Conservation (phyloP, 37 sponge, comb jelly and placozoan genomes). For the Mnemiopsis leidyi region DNA sequence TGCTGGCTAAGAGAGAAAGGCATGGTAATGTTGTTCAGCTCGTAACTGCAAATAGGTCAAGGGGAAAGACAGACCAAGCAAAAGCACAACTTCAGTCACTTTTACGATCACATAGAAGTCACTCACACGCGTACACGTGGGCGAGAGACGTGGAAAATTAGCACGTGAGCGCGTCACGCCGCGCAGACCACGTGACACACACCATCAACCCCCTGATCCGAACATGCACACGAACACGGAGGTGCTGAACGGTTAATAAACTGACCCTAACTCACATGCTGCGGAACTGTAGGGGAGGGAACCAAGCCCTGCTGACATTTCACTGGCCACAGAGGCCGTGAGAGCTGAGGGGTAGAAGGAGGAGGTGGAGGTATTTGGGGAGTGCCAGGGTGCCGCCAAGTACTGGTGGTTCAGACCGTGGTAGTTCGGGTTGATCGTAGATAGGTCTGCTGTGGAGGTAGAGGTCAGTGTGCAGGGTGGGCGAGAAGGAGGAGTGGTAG, state of each 20-base stretch:
- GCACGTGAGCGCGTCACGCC: neutral
- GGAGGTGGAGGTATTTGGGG: neutral
- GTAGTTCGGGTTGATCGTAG: constrained; percentile 48
- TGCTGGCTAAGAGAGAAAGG: too few relatives aligned
- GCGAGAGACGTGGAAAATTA: too few relatives aligned
- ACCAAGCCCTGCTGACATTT: neutral
- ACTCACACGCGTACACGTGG: too few relatives aligned
- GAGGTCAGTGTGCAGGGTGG: neutral
- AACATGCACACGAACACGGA: constrained; percentile 29
- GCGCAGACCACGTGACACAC: neutral
- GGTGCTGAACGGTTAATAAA: neutral
- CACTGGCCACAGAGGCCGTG: constrained; percentile 7
- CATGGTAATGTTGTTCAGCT: too few relatives aligned
- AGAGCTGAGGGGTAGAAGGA: constrained; percentile 54
- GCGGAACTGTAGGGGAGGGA: constrained; percentile 24
- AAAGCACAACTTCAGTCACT: too few relatives aligned
- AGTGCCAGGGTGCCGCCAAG: neutral
- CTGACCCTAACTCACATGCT: constrained; percentile 61
- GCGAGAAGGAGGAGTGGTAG: too few relatives aligned
- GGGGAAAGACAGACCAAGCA: too few relatives aligned
- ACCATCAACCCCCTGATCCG: neutral
- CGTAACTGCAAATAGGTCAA: too few relatives aligned
- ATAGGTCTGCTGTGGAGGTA: constrained; percentile 20
- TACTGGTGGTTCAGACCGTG: constrained; percentile 64
- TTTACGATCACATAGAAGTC: too few relatives aligned